A percentile compares a stretch with the other conserved stretches of the same genome.
phyloP scores from a whole-genome alignment of 1,140 invertebrate species.

The Eueides isabella region DNA sequence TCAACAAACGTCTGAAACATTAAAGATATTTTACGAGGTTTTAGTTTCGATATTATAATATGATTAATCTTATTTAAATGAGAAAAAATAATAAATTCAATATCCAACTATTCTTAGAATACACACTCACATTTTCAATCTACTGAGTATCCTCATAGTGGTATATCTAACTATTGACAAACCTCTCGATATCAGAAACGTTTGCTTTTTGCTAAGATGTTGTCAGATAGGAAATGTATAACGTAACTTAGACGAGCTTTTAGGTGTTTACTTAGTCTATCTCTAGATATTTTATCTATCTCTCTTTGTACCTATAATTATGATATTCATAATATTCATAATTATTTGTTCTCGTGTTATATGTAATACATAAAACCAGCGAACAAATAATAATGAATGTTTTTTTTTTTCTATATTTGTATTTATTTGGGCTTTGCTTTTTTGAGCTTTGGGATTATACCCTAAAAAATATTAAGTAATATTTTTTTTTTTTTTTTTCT shows the following conservation, averaged over 20 bases:
- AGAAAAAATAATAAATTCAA: neutral
- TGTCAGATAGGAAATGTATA: slow-evolving; percentile 11
- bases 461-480: no score
- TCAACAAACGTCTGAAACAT: neutral
- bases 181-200: slow-evolving; percentile 24
- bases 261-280: neutral
- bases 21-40: neutral
- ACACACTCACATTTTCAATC: neutral
- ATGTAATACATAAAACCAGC: no score
- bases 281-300: neutral
- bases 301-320: no score
- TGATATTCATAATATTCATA: no score
- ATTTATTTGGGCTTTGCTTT: no score
- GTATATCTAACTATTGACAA: slow-evolving; percentile 28
- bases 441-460: no score
- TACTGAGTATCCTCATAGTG: neutral
- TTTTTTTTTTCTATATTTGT: no score
- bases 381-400: no score
- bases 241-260: neutral
- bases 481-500: no score
- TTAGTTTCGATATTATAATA: neutral
- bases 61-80: neutral
- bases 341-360: no score
- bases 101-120: neutral
- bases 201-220: slow-evolving; percentile 24